Base-by-base conservation (phyloP, 1,140 invertebrate genomes). In the Calephelis virginiensis region DNA sequence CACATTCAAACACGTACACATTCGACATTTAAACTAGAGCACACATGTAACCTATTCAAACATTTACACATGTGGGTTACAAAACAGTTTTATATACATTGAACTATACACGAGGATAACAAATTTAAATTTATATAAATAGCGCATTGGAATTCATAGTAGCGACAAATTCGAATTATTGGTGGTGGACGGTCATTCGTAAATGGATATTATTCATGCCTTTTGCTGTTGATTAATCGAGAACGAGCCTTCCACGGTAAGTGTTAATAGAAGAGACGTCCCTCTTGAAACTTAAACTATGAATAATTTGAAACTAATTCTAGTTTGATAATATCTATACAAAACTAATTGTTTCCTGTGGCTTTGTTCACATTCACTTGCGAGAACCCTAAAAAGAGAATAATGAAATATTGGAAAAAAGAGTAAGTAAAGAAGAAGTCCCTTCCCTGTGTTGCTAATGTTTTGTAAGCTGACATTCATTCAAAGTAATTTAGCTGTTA, bases 171-270 rank as follows among this genome's bases (percentile, higher is more conserved):
- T 56, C 49, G 49, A 10, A 50, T 50, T 64, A 63, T n/a, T n/a
- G 47, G 12, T 12, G 9, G 17, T 53, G 50, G 17, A 53, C 50
- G 50, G 50, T 53, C 50, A 53, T 53, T 53, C 50, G 50, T 28
- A 53, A 14, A 66, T 72, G 74, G 64, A 74, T 71, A 76, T 80
- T 77, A 78, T 76, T 76, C 75, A 82, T 78, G 69, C 65, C 69
- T 71, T 53, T 75, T 72, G 71, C 68, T 74, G 76, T 76, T 76
- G 74, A 81, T 81, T 76, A 72, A 63, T 64, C 47, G 71, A 69
- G 67, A 63, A 53, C 61, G 65, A 62, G 65, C 64, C 61, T 70
- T 64, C 63, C 50, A 61, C 38, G 38, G 13, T 40, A 46, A 14
- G 56, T 43, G 28, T 64, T 63, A 63, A 59, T 59, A 14, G 48